These are phyloP conservation scores for Neodiprion virginianus DNA, from an alignment of 1,140 invertebrate genomes.

Conservation along the genomic window DNA sequence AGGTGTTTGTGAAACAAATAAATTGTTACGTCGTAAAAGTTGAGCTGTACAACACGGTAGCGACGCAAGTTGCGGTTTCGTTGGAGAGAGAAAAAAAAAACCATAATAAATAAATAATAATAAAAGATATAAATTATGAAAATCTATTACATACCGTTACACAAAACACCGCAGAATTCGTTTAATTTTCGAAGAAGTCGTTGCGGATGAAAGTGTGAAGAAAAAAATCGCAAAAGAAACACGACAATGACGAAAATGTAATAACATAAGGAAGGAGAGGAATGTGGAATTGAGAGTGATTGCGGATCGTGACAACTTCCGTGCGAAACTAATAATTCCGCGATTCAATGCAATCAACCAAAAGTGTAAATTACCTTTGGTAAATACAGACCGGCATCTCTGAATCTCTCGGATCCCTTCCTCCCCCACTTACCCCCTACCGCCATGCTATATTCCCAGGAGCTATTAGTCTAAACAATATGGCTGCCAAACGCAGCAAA, in stretches of 20 bases:
- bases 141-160: too few species aligned
- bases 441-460: slow-evolving; percentile 47
- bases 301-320: slow-evolving; percentile 23
- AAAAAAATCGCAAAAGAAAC: too few species aligned
- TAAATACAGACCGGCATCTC: slow-evolving; percentile 35
- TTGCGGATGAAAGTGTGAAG: too few species aligned
- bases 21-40: neutral
- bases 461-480: slow-evolving; percentile 60
- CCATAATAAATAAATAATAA: too few species aligned
- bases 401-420: slow-evolving; percentile 31
- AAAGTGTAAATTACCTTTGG: slow-evolving; percentile 48
- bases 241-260: too few species aligned
- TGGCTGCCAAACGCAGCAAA: slow-evolving; percentile 56
- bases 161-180: too few species aligned
- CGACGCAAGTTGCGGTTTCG: too few species aligned
- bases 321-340: slow-evolving; percentile 28
- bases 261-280: neutral
- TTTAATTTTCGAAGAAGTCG: too few species aligned
- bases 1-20: slow-evolving; percentile 1
- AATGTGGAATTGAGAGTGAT: neutral
- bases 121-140: too few species aligned
- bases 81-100: too few species aligned
- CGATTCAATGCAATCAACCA: slow-evolving; percentile 33
- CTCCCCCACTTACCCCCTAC: slow-evolving; percentile 39
- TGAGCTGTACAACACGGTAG: too few species aligned